Conservation (phyloP, 2,888 invertebrate genomes). For the Drosophila melanosoma region DNA sequence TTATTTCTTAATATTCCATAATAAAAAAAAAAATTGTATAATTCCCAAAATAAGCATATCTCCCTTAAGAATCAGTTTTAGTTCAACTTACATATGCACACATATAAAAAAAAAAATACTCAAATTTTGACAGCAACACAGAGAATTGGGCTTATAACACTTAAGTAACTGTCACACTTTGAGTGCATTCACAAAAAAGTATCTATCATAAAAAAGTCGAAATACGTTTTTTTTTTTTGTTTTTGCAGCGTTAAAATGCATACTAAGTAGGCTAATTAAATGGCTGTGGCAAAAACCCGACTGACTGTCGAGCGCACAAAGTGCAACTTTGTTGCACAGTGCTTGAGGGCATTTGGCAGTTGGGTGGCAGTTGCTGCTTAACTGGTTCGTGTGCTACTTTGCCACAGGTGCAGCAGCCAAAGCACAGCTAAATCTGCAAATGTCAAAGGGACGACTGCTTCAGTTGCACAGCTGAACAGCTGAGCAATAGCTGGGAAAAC, state of each 20-base stretch:
- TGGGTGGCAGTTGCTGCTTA: background rate
- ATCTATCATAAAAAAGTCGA: constrained; percentile 12
- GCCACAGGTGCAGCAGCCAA: constrained; percentile 31
- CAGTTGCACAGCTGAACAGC: constrained; percentile 24
- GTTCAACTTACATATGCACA: background rate
- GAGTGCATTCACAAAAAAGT: constrained; percentile 2
- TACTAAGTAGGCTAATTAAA: constrained; percentile 67
- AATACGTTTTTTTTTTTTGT: constrained; percentile 3
- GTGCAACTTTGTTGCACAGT: constrained; percentile 27
- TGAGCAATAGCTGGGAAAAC: constrained; percentile 16
- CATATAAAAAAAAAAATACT: background rate
- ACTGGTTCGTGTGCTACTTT: background rate
- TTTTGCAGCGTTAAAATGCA: constrained; percentile 37
- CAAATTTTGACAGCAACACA: constrained; percentile 1
- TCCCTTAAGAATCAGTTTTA: background rate
- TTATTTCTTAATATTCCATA: background rate
- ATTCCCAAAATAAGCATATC: background rate
- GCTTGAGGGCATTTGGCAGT: constrained; percentile 9
- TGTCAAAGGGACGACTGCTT: constrained; percentile 68
- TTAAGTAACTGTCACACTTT: constrained; percentile 12
- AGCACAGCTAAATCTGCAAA: constrained; percentile 68
- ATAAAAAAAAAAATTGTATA: background rate
- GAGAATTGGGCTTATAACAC: constrained; percentile 2
- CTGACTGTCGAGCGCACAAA: background rate
- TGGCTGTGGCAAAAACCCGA: constrained; percentile 23